phyloP scores from a whole-genome alignment of 2,113 vertebrate genomes.

The Felis chaus region DNA sequence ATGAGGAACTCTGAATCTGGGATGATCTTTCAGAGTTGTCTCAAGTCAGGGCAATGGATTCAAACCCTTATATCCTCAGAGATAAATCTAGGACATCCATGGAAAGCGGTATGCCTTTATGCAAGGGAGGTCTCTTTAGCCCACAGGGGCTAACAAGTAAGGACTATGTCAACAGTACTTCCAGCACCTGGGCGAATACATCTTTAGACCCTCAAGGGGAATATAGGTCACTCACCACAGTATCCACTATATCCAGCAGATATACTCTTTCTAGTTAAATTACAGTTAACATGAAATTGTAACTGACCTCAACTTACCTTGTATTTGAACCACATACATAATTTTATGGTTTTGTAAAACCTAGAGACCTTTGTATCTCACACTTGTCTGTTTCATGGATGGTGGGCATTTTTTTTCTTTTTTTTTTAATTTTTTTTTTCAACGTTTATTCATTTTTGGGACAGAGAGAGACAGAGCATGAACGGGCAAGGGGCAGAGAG shows the following conservation, averaged over 20 bases:
- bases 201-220: background rate
- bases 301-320: background rate
- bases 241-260: background rate
- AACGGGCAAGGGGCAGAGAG: too few relatives aligned
- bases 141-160: background rate
- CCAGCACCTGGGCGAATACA: background rate
- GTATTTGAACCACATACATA: background rate
- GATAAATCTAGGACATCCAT: background rate
- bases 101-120: background rate
- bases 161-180: background rate
- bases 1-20: background rate
- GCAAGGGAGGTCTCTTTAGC: background rate
- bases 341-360: background rate
- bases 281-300: background rate
- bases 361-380: background rate
- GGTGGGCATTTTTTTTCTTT: background rate
- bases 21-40: background rate
- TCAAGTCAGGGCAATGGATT: background rate
- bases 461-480: too few relatives aligned
- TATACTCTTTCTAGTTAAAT: background rate
- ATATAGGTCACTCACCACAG: background rate
- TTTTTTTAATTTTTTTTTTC: too few relatives aligned
- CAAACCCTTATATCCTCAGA: background rate
- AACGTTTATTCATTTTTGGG: too few relatives aligned
- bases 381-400: background rate